Evolutionary conservation across 2,888 invertebrate species (phyloP).

Genomic region (Alloplasta piceator): DNA sequence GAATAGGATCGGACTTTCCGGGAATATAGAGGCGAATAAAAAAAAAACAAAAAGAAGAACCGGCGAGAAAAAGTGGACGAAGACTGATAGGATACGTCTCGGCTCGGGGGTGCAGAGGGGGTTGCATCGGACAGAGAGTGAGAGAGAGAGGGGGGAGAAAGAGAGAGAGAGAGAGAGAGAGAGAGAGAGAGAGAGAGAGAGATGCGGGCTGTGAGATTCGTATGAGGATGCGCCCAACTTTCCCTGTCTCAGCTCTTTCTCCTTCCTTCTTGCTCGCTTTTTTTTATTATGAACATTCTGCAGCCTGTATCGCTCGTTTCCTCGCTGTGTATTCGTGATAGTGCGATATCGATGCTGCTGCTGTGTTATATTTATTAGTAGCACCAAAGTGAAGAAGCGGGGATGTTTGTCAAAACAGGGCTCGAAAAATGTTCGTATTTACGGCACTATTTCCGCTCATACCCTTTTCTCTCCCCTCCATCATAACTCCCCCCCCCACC

Average conservation of each 20-base stretch:
- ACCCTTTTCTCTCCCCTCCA: constrained; percentile 42
- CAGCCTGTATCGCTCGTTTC: constrained; percentile 19
- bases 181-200: no score
- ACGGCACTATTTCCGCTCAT: constrained; percentile 79
- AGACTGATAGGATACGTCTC: constrained; percentile 39
- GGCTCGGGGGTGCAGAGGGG: constrained; percentile 47
- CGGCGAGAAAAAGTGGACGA: constrained; percentile 61
- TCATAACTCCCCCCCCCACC: constrained; percentile 19
- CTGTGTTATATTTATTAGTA: background rate
- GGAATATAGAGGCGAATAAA: constrained; percentile 37
- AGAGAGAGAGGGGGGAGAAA: no score
- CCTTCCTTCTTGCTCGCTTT: background rate
- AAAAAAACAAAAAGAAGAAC: background rate
- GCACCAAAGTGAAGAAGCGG: constrained; percentile 49
- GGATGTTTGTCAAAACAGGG: constrained; percentile 80
- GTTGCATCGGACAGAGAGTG: constrained; percentile 22
- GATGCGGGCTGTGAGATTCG: constrained; percentile 28
- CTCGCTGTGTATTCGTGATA: background rate
- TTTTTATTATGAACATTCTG: constrained; percentile 33
- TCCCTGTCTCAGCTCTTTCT: constrained; percentile 28
- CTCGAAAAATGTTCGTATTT: constrained; percentile 80
- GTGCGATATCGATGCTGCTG: constrained; percentile 2
- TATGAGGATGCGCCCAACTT: constrained; percentile 25
- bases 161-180: no score
- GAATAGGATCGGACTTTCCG: constrained; percentile 44